Evolutionary conservation across 1,140 invertebrate species (phyloP), one percentile per base, ranked within the genome.

Genomic region (Bombus picipes): DNA sequence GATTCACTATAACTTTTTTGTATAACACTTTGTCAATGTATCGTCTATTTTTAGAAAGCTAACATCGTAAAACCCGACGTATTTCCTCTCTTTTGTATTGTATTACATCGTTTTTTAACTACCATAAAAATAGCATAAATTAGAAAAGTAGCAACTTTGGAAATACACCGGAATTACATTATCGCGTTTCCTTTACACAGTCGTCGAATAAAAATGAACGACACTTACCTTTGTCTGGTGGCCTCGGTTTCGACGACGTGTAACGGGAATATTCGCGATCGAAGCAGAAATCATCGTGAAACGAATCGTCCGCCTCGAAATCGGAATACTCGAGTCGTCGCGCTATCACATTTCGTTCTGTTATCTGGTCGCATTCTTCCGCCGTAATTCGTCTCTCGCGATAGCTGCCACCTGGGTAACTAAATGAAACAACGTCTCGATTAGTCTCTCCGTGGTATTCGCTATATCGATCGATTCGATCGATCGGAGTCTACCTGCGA

Each of bases 321-420:
- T 87, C 80, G 77, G 89, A 91, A 88, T 87, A 92, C 81, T 90
- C 87, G 68, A 91, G 88, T 34, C 81, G 86, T 37, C 78, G 81
- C 37, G 83, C 82, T 73, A 89, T 87, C 78, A 62, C 62, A 70
- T 90, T 88, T 80, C 75, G 59, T 12, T 25, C 62, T 32, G 84
- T 85, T 80, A 88, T 88, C 59, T 76, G 41, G 39, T 62, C 68
- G 74, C 75, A 78, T 62, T 88, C 74, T 79, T 43, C 81, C 32
- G 22, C 37, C 43, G 65, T 39, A 32, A 72, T 83, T 76, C 65
- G n/a, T 13, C 65, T 53, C 53, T 86, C 80, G 62, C 68, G 65
- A 85, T 84, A 89, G 65, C 72, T 65, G 65, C 86, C 82, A 85
- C 76, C 83, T 85, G 83, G 76, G 65, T 75, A 87, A 86, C 88